These are phyloP conservation scores for Drosophila barbarae DNA, from an alignment of 2,888 invertebrate genomes.

Conservation along the genomic window DNA sequence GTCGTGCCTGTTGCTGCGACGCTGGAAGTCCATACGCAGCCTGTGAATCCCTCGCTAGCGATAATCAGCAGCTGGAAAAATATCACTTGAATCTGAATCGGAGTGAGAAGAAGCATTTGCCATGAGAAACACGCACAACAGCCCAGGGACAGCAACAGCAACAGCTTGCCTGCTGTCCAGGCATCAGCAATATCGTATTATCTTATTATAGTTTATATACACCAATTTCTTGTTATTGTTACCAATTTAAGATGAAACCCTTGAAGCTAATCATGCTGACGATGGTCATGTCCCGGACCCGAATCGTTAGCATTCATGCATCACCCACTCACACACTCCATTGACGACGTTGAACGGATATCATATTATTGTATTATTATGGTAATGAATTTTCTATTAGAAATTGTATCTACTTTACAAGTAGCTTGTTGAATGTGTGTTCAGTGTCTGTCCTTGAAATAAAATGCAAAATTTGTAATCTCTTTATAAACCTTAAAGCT, in stretches of 20 bases:
- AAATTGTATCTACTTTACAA: conserved; percentile 33
- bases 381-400: conserved; percentile 15
- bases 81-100: background rate
- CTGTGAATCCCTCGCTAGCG: conserved; percentile 58
- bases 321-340: conserved; percentile 45
- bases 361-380: conserved; percentile 29
- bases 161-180: conserved; percentile 4
- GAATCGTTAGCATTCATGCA: background rate
- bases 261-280: conserved; percentile 17
- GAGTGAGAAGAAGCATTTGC: conserved; percentile 24
- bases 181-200: conserved; percentile 37
- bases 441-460: conserved; percentile 37
- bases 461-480: conserved; percentile 57
- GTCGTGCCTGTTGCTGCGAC: conserved; percentile 87
- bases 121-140: conserved; percentile 39
- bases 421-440: conserved; percentile 40
- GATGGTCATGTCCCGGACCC: background rate
- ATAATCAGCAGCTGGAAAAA: background rate
- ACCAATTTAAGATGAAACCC: conserved; percentile 43
- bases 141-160: background rate
- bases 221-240: conserved; percentile 60
- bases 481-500: conserved; percentile 46
- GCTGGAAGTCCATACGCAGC: conserved; percentile 79
- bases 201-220: conserved; percentile 37
- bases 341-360: conserved; percentile 21